Evolutionary conservation across 1,140 invertebrate species (phyloP), one percentile per base, ranked within the genome.

Genomic region (Bombus pascuorum): DNA sequence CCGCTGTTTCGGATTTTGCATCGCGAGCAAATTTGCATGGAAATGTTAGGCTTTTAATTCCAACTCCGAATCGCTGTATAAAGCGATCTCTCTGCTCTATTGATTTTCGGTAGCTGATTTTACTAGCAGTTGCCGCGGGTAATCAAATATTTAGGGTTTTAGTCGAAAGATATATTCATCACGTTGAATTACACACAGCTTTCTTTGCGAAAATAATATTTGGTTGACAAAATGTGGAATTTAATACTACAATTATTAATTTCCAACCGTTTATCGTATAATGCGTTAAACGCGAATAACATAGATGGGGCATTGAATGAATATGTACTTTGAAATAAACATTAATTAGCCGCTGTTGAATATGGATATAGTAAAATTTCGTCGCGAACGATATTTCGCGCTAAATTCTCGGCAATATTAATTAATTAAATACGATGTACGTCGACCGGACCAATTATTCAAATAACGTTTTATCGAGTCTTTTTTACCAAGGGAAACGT

Each of bases 391-490:
- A 6, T 18, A 12, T 62, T n/a, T 62, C 59, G 28, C 2, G 22
- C 47, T 53, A 53, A 53, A 70, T 70, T 39, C 34, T 15, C 15
- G 9, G 28, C 18, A 25, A 42, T 65, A 53, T 71, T 57, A 71
- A 80, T 80, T 80, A 70, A 80, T 80, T 65, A 37, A 80, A 80
- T 34, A 25, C 18, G 44, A 12, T 6, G 44, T 80, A 53, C 37
- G 28, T 13, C 44, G 25, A 18, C 0, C 12, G 25, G 12, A 57
- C 34, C 34, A 39, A 37, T 70, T 66, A 47, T 53, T 80, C 53
- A 70, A 80, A 71, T 44, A 62, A 65, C 9, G 18, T 25, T 32
- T n/a, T 34, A 25, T 59, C 25, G 77, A 3, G 10, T 66, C 22
- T 66, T 68, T 10, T 13, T n/a, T n/a, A 1, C 25, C 6, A 12